A percentile compares a stretch with the other conserved stretches of the same genome.
phyloP scores from a whole-genome alignment of 2,888 invertebrate genomes.

The Frankliniella fusca region DNA sequence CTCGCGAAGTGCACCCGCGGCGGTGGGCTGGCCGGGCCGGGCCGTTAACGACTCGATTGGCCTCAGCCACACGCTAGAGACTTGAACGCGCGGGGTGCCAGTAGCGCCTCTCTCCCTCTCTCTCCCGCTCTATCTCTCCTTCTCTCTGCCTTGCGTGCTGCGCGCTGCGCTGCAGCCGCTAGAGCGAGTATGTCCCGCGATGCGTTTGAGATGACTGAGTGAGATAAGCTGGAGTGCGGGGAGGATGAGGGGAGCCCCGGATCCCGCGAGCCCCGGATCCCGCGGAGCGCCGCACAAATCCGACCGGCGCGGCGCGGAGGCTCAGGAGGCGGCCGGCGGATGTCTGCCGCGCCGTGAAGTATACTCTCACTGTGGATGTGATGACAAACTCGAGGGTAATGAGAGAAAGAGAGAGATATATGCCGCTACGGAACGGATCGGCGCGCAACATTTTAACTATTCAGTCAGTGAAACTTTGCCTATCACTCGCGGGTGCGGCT shows the following conservation, averaged over 20 bases:
- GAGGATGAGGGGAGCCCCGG: not conserved
- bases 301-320: not conserved
- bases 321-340: not conserved
- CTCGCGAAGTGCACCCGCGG: no score
- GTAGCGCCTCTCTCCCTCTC: not conserved
- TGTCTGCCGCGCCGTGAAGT: not conserved
- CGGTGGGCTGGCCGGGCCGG: no score
- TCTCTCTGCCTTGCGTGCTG: not conserved
- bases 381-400: not conserved
- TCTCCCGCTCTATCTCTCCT: not conserved
- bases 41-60: no score
- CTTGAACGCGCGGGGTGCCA: not conserved
- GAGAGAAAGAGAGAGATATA: no score
- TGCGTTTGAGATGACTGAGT: not conserved
- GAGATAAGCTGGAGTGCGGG: not conserved
- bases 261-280: not conserved
- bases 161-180: not conserved
- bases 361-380: not conserved
- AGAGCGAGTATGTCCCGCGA: not conserved
- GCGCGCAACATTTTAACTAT: no score
- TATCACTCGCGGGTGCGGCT: no score
- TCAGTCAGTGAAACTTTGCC: no score
- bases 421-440: no score
- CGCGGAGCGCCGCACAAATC: not conserved
- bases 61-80: no score